Evolutionary conservation across 2,888 invertebrate genomes (phyloP), one percentile per base, ranked within the genome.

Genomic region (Phlogophora meticulosa): DNA sequence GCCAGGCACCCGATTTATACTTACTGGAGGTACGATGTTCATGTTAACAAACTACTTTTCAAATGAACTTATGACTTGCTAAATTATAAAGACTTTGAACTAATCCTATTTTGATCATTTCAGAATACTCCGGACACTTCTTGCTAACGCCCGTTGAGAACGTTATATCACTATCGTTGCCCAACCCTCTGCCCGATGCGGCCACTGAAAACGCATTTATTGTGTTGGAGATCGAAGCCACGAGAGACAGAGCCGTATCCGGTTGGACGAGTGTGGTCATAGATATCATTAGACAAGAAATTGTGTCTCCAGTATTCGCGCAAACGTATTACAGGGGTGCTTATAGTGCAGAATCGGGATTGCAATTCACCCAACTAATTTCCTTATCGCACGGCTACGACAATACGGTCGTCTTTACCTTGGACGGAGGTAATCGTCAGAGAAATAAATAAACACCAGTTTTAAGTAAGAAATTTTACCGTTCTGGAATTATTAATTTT

Each of bases 191-290:
- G 56, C 83, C 88, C 10, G 40, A 59, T 11, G 88, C 88, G 60
- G 72, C 87, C 10, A 49, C 86, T 22, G 72, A 81, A 57, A 75
- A 84, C 24, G 78, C 83, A 38, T 89, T 90, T 67, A 82, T 94
- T 73, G 72, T 90, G 20, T 75, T 94, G 34, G 88, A 91, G 72
- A 66, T 94, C 20, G 86, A 88, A 82, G 94, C 93, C 42, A 79
- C 78, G 17, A 86, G 90, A 74, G 81, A 83, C 42, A 83, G 88
- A 70, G 91, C 92, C 1, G 80, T 91, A n/a, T 66, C 92, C 15
- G 88, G 73, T 28, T 80, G 81, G 56, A 77, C 91, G 2, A 87
- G 83, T 40, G 60, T 92, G 28, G 67, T 93, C 28, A 82, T 93
- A 38, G 85, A 88, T 52, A 69, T 92, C 49, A 64, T 88, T 34